Base-by-base conservation (phyloP, 2,888 invertebrate species). In the Gonocerus acuteangulatus region DNA sequence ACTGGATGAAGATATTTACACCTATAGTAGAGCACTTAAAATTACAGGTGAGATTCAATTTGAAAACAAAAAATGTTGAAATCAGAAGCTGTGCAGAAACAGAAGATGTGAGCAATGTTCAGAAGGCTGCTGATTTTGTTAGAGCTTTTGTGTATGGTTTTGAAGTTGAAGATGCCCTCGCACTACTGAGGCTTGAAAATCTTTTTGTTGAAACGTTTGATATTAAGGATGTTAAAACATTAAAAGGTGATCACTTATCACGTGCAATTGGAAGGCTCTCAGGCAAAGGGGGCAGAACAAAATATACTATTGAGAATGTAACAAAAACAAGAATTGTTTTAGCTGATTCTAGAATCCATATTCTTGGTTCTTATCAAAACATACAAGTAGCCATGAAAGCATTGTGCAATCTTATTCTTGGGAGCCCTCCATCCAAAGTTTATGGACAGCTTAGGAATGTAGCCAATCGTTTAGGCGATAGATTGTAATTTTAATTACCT, bases 41-140 rank as follows among this genome's bases (percentile, higher is more conserved):
- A 66, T 76, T 99, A 18, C 95, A 97, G 78, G 86, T 95, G 58
- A 81, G 97, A 62, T 97, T 95, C 73, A 97, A 99, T 74, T 80
- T 94, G 59, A 93, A 89, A 76, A 84, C 89, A 0, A 80, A 91
- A 66, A 89, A 92, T 75, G 92, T 96, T 1, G 95, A 95, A 77
- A 85, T 95, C 52, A 82, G 88, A 70, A 75, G 78, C 11, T 75
- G 78, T 54, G 74, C 79, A 45, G 85, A 87, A 70, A 89, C 90
- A 0, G 81, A 83, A 68, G 95, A 96, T 71, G 85, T 94, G 66
- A 84, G 87, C 9, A 89, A 93, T 74, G 77, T 99, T 64, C 97
- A 99, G 74, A 97, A 95, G 77, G 99, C 89, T 51, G 94, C 95
- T 13, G 99, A 99, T 77, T 99, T 99, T 80, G 91, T 99, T 0